A percentile compares a stretch with the other conserved stretches of the same genome.
These are phyloP conservation scores for Pseudachorutes palmiensis DNA, from an alignment of 1,140 invertebrate genomes.

Conservation along the genomic window DNA sequence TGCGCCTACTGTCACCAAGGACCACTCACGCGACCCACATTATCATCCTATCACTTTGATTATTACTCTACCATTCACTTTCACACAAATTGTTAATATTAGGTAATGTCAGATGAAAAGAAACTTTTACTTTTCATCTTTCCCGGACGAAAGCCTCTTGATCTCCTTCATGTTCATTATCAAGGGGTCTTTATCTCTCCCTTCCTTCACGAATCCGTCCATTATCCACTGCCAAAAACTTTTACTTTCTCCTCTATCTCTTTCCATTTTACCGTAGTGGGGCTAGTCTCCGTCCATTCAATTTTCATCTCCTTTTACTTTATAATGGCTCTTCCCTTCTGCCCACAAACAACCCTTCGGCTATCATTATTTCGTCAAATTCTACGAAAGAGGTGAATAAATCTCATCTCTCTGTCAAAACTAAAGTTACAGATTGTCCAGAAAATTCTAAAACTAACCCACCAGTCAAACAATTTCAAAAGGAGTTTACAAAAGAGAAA, in stretches of 20 bases:
- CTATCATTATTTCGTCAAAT: constrained; percentile 3
- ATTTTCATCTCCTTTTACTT: constrained; percentile 2
- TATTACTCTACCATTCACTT: background rate
- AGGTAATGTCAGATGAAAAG: background rate
- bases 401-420: background rate
- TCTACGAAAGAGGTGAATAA: background rate
- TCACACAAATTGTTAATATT: background rate
- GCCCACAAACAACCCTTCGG: background rate
- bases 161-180: constrained; percentile 2
- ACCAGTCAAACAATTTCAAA: background rate
- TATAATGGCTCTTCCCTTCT: background rate
- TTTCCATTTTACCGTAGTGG: too few species aligned
- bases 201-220: too few species aligned
- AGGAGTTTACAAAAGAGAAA: background rate
- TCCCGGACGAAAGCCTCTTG: background rate
- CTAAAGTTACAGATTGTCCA: background rate
- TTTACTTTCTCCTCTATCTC: background rate
- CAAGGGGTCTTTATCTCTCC: background rate
- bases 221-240: background rate
- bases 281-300: too few species aligned
- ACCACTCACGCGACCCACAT: background rate
- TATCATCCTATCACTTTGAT: background rate
- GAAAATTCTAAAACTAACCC: background rate
- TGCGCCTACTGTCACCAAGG: too few species aligned
- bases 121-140: constrained; percentile 1